Percentiles rank a stretch among this genome's conserved stretches.
phyloP scores from a whole-genome alignment of 1,140 invertebrate genomes.

The Drosophila mojavensis region DNA sequence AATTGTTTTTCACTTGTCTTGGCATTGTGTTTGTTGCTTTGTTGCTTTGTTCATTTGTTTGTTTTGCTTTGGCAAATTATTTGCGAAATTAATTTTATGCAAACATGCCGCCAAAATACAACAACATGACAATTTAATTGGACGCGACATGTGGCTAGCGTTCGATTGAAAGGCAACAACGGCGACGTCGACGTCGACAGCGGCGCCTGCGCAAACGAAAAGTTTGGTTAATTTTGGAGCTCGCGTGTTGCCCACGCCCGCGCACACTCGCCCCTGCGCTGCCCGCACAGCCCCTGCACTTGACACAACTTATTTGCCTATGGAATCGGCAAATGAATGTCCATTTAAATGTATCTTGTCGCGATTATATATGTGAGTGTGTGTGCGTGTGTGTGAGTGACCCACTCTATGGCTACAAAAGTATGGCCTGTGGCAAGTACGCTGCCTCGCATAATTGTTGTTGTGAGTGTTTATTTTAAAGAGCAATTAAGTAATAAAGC shows the following conservation, averaged over 20 bases:
- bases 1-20: conserved; percentile 29
- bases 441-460: conserved; percentile 30
- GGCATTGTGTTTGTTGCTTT: conserved; percentile 42
- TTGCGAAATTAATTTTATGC: conserved; percentile 82
- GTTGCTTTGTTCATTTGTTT: conserved; percentile 42
- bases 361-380: conserved; percentile 43
- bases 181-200: conserved; percentile 17
- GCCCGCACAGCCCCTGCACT: not conserved
- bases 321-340: conserved; percentile 41
- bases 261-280: conserved; percentile 19
- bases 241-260: conserved; percentile 67
- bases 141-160: conserved; percentile 77
- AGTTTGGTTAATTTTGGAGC: conserved; percentile 73
- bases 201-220: conserved; percentile 70
- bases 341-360: conserved; percentile 73
- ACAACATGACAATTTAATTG: conserved; percentile 83
- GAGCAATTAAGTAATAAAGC: conserved; percentile 82
- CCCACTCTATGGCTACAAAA: conserved; percentile 61
- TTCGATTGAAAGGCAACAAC: conserved; percentile 22
- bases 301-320: conserved; percentile 4
- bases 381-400: conserved; percentile 26
- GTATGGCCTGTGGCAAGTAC: conserved; percentile 44
- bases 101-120: conserved; percentile 80
- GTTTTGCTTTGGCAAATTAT: conserved; percentile 74
- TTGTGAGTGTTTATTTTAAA: conserved; percentile 69